phyloP scores from a whole-genome alignment of 2,797 vertebrate genomes.

The Enteromius anoplus region DNA sequence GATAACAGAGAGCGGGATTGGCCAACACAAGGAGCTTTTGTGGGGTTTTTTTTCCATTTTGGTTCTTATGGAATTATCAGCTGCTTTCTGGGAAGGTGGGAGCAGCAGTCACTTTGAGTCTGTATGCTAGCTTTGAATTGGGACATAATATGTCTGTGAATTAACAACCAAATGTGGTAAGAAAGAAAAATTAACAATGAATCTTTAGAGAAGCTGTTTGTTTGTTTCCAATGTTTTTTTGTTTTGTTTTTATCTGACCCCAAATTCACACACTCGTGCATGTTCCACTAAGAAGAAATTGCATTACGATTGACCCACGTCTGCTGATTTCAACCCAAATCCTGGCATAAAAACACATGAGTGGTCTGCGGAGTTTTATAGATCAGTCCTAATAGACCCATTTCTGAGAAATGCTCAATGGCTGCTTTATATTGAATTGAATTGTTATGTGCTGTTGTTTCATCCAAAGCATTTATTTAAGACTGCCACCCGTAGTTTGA shows the following conservation, averaged over 20 bases:
- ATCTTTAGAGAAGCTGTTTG: constrained; percentile 67
- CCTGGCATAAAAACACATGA: neutral
- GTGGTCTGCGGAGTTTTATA: constrained; percentile 43
- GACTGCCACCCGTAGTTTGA: neutral
- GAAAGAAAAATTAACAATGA: constrained; percentile 61
- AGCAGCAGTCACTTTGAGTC: constrained; percentile 63
- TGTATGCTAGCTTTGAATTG: constrained; percentile 70
- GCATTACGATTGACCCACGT: neutral
- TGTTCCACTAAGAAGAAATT: constrained; percentile 42
- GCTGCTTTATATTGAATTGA: neutral
- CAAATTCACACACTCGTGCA: constrained; percentile 51
- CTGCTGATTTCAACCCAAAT: constrained; percentile 25
- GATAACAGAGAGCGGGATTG: constrained; percentile 23
- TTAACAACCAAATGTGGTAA: constrained; percentile 71
- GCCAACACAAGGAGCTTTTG: constrained; percentile 59
- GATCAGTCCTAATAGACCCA: constrained; percentile 27
- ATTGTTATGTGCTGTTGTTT: neutral
- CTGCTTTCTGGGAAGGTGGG: constrained; percentile 69
- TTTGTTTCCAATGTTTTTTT: constrained; percentile 51
- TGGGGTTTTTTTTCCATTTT: constrained; percentile 50
- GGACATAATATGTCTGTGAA: constrained; percentile 69
- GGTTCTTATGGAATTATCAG: constrained; percentile 68
- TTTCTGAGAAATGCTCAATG: constrained; percentile 14
- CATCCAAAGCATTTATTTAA: neutral
- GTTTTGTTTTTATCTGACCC: constrained; percentile 53